Evolutionary conservation across 2,888 invertebrate species (phyloP), one percentile per base, ranked within the genome.

Genomic region (Sialis fuliginosa): DNA sequence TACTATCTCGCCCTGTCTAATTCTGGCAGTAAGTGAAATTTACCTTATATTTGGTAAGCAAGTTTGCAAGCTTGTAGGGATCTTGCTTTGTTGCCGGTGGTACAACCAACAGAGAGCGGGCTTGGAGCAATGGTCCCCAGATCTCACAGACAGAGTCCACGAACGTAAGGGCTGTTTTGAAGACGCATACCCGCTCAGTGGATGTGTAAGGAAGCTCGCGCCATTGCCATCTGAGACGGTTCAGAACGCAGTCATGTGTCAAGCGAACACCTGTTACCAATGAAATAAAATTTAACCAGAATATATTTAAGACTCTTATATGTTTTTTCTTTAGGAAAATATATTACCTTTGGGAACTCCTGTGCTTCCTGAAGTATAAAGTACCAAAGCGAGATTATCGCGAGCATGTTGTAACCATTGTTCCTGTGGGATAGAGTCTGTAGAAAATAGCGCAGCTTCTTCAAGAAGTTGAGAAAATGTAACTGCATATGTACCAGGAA

Each of bases 111-210:
- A 91, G 60, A 0, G 83, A 72, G 49, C 75, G 63, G 0, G 80
- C 83, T 51, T 79, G 79, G 10, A 91, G 67, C 41, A 92, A 60
- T 0, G 90, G 84, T 0, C 85, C 85, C 83, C 90, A 90, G 47
- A 92, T 78, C 68, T 92, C 92, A 2, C 82, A 75, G 6, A 89
- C 79, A 0, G 90, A 86, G 61, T 92, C 92, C 4, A 92, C 90
- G 60, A 92, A 93, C 0, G 91, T 91, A 12, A 91, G 65, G 0
- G 91, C 86, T 0, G 92, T 92, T 65, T 92, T 92, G 68, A 91
- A 91, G 1, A 88, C 80, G 55, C 88, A 84, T 4, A 73, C 72
- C 6, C 70, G 69, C 57, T 88, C 86, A 0, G 72, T 69, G 0
- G 66, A 57, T 0, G 71, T 65, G 62, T 78, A 91, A 0, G 91